Conservation (phyloP, 2,888 invertebrate species). For the Melanophora roralis region DNA sequence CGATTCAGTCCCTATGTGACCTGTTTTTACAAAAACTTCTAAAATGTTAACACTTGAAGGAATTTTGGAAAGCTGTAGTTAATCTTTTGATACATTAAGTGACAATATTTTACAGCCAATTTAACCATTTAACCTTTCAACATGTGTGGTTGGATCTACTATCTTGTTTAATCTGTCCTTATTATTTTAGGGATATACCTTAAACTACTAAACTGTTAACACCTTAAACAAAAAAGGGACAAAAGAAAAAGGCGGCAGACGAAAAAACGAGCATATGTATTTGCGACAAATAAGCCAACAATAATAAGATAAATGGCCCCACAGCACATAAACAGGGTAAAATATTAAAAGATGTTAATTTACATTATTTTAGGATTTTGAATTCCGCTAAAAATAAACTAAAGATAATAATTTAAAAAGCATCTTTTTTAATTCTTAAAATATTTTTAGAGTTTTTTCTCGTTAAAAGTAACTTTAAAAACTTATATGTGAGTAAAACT, state of each 20-base stretch:
- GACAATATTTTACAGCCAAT: conserved; percentile 50
- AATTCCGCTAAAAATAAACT: no score
- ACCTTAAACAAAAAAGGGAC: conserved; percentile 22
- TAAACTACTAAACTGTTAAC: conserved; percentile 33
- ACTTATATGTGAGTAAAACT: no score
- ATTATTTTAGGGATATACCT: background rate
- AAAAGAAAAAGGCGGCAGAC: background rate
- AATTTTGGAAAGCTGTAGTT: background rate
- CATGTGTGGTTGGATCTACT: background rate
- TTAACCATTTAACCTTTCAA: conserved; percentile 32
- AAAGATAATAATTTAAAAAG: no score
- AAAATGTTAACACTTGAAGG: background rate
- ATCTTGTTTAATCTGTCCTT: background rate
- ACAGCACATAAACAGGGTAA: background rate
- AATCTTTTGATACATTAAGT: background rate
- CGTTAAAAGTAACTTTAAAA: no score
- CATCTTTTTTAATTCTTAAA: no score
- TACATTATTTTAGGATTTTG: no score
- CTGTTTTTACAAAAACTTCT: no score
- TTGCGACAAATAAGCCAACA: conserved; percentile 11
- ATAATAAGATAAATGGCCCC: conserved; percentile 1
- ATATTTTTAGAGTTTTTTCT: no score
- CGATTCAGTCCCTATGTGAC: no score
- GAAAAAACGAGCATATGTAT: background rate
- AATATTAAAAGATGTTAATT: no score